phyloP scores from a whole-genome alignment of 2,797 vertebrate genomes.

The Pachyuromys duprasi region DNA sequence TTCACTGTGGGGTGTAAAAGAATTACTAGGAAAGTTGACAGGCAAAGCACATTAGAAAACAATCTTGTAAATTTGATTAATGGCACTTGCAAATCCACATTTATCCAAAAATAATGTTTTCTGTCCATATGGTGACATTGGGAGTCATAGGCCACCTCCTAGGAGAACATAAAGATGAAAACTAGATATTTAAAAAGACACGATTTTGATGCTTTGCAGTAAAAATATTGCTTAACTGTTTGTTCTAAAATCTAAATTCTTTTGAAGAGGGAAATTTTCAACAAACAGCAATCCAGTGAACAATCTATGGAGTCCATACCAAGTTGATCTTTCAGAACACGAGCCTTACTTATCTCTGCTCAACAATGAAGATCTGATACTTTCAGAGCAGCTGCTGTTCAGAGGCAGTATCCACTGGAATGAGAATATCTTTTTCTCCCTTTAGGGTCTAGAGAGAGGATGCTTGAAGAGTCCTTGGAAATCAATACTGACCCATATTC shows the following conservation, averaged over 20 bases:
- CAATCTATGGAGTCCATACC: background rate
- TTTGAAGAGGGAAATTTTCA: background rate
- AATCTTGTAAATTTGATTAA: conserved; percentile 75
- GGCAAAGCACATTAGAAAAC: conserved; percentile 70
- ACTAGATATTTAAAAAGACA: background rate
- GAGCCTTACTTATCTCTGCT: background rate
- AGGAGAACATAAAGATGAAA: conserved; percentile 50
- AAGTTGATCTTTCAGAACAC: background rate
- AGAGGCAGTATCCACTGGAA: background rate
- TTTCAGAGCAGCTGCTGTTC: background rate
- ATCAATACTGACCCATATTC: background rate
- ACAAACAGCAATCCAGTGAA: background rate
- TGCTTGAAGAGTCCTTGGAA: background rate
- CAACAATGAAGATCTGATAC: accelerated
- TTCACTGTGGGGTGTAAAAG: conserved; percentile 67
- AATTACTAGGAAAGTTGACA: conserved; percentile 70
- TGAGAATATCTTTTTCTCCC: background rate
- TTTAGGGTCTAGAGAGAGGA: too few species aligned
- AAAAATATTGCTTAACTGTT: conserved; percentile 18
- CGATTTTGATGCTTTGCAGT: conserved; percentile 44
- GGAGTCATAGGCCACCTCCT: conserved; percentile 28
- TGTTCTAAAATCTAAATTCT: conserved; percentile 21
- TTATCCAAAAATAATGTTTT: conserved; percentile 67
- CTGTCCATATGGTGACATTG: background rate
- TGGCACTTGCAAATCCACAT: conserved; percentile 42